Percentiles rank a stretch among this genome's conserved stretches.
Conservation (phyloP, 1,140 invertebrate species). For the Gonioctena quinquepunctata region DNA sequence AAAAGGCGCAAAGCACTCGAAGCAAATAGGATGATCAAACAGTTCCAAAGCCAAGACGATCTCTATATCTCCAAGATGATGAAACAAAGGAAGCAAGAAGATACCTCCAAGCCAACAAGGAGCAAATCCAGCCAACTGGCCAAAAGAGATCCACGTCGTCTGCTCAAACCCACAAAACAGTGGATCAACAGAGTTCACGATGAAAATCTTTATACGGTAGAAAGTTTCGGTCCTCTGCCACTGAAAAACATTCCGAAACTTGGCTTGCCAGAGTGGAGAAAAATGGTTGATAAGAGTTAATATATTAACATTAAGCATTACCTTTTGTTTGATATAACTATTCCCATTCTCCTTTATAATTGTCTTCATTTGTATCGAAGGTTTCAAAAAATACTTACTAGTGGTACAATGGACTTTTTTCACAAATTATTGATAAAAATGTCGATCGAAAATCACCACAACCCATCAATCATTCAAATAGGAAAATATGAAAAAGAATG, state of each 20-base stretch:
- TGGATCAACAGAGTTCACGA: constrained; percentile 41
- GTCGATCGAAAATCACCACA: too few species aligned
- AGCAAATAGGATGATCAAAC: constrained; percentile 48
- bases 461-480: too few species aligned
- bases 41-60: constrained; percentile 47
- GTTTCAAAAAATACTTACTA: too few species aligned
- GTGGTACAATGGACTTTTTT: too few species aligned
- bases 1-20: constrained; percentile 27
- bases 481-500: too few species aligned
- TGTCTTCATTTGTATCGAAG: too few species aligned
- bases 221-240: neutral
- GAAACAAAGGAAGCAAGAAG: constrained; percentile 26
- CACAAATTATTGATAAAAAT: too few species aligned
- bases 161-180: constrained; percentile 47
- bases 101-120: constrained; percentile 8
- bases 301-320: too few species aligned
- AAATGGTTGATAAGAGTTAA: constrained; percentile 14
- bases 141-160: constrained; percentile 41
- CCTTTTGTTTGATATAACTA: too few species aligned
- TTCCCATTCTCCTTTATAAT: too few species aligned
- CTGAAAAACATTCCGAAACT: constrained; percentile 39
- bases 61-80: constrained; percentile 39
- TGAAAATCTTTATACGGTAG: constrained; percentile 7
- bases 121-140: constrained; percentile 29
- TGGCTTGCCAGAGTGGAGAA: constrained; percentile 46